Evolutionary conservation across 2,888 invertebrate genomes (phyloP), one percentile per base, ranked within the genome.

Genomic region (Elgonia sp.): DNA sequence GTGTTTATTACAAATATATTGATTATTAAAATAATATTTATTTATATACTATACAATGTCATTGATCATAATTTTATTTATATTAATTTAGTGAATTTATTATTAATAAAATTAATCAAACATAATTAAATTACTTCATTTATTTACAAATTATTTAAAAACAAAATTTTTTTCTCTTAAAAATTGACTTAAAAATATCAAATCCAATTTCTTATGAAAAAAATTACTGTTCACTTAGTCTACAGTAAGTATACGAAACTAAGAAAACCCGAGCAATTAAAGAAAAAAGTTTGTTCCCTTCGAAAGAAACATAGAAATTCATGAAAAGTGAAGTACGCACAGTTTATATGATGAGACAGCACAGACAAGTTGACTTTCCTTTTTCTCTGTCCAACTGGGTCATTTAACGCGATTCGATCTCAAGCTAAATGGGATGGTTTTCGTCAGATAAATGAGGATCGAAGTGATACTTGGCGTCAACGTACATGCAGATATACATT

Each of bases 391-490:
- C 62, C 73, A 84, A 84, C 83, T 84, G 79, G 87, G 87, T 87
- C 87, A 87, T 87, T 84, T 84, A 87, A 83, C 75, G 69, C 79
- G 80, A 84, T 84, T 70, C 87, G 87, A 87, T 75, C 75, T 67
- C 79, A 20, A 67, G 83, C 75, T 69, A 80, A 87, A 87, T 87
- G 83, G 69, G 83, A 84, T 80, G 75, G 83, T 87, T 87, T 87
- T 73, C 87, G 83, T 84, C 87, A 70, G 75, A 83, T 84, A 84
- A 87, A 87, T 87, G 87, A 84, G 87, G 83, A 87, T 87, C 83
- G 79, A 84, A 87, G 75, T 80, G 83, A 83, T 83, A 79, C 82
- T 85, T 69, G 62, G 55, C 53, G 62, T 69, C 62, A 60, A 80
- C 75, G 63, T 75, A 70, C 79, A 57, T 18, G 40, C 73, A 72